These are phyloP conservation scores for Tenthredo notha DNA, from an alignment of 2,888 invertebrate species.

Conservation along the genomic window DNA sequence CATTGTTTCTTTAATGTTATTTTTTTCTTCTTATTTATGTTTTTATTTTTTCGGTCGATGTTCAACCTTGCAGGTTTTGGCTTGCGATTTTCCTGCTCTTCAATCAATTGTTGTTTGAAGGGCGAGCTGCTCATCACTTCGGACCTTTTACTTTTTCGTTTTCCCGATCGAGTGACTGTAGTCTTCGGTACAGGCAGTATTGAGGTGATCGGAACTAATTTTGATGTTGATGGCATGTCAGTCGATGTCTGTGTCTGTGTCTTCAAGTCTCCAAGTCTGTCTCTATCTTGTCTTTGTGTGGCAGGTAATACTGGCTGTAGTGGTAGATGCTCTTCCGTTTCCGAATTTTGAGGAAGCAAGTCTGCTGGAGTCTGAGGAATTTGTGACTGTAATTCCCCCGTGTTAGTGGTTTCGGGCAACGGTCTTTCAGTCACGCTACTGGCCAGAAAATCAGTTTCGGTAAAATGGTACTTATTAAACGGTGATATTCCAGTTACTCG, in stretches of 20 bases:
- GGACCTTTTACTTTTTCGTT: neutral
- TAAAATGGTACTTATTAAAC: slow-evolving; percentile 61
- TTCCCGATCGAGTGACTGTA: neutral
- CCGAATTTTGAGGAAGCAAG: neutral
- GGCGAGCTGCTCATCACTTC: slow-evolving; percentile 16
- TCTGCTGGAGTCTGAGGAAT: neutral
- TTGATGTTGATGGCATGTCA: slow-evolving; percentile 21
- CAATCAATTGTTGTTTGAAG: neutral
- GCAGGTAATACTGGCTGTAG: neutral
- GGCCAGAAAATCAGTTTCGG: slow-evolving; percentile 60
- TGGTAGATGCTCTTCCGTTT: neutral
- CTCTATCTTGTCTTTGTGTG: neutral
- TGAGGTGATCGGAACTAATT: neutral
- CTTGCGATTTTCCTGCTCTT: neutral
- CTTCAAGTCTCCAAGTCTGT: neutral
- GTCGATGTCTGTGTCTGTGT: neutral
- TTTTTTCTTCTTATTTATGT: neutral
- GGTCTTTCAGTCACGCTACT: slow-evolving; percentile 58
- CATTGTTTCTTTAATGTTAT: neutral
- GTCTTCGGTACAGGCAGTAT: neutral
- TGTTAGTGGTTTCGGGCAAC: neutral
- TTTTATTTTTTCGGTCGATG: neutral
- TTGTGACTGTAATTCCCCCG: neutral
- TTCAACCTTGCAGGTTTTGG: neutral
- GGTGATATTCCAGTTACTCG: slow-evolving; percentile 61